Evolutionary conservation across 2,888 invertebrate genomes (phyloP).

Genomic region (Andrena praecox): DNA sequence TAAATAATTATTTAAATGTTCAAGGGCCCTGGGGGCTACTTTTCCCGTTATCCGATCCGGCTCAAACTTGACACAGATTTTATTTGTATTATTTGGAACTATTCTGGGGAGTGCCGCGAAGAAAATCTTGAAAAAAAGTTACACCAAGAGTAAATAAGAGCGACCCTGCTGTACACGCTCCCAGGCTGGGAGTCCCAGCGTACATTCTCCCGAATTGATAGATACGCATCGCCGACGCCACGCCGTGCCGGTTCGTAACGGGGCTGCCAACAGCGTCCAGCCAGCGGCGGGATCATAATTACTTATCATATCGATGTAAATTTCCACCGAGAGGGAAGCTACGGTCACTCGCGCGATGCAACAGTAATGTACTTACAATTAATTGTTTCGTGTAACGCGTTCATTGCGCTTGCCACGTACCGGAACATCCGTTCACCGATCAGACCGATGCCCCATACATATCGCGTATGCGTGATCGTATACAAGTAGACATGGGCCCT

Average conservation of each 20-base stretch:
- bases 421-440: slow-evolving; percentile 15
- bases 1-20: no score
- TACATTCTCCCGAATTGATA: slow-evolving; percentile 43
- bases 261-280: slow-evolving; percentile 46
- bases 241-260: slow-evolving; percentile 61
- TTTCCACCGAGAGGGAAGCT: slow-evolving; percentile 28
- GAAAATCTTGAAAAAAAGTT: no score
- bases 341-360: background rate
- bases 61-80: no score
- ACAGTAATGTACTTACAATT: no score
- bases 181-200: background rate
- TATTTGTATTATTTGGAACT: no score
- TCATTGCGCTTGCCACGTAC: slow-evolving; percentile 8
- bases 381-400: slow-evolving; percentile 11
- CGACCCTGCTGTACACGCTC: background rate
- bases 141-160: no score
- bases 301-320: slow-evolving; percentile 47
- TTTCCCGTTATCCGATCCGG: no score
- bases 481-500: background rate
- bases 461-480: background rate
- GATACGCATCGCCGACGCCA: slow-evolving; percentile 35
- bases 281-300: slow-evolving; percentile 44
- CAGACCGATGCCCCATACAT: background rate
- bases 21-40: no score
- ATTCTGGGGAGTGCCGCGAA: no score